Evolutionary conservation across 2,113 vertebrate species (phyloP), one percentile per base, ranked within the genome.

Genomic region (Noctilio leporinus): DNA sequence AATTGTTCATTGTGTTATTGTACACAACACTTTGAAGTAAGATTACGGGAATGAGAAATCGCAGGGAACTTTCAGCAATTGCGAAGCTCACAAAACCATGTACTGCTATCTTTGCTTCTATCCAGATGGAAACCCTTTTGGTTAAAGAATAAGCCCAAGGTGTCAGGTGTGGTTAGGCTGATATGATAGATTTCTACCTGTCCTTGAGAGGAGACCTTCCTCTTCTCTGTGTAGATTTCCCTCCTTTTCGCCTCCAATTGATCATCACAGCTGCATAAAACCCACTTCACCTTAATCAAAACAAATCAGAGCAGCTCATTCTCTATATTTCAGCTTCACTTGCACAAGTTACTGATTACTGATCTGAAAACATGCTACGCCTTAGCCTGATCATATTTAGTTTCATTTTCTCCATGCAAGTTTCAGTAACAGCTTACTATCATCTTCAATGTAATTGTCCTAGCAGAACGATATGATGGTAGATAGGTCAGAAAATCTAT

Each of bases 211-310:
- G 73, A 55, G 75, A 88, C 93, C 92, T 76, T 95, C 84, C 84
- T 89, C 62, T 38, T 7, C 30, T 96, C 55, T 53, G 53, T 82
- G 85, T 72, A 93, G 64, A 62, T 94, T 86, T 97, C 49, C 80
- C 53, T 88, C 80, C 90, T 88, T 97, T 96, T 97, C 96, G 64
- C 94, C 57, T 93, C 97, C 97, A 97, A 93, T 96, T 97, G 91
- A 95, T 97, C 97, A 55, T 95, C 97, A 96, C 51, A 92, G 72
- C 91, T 77, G 89, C 89, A 84, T 98, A 98, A 97, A 98, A 98
- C 84, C 95, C 97, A 97, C 85, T 94, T 98, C 93, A 95, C 95
- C 93, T 97, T 97, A 97, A 98, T 98, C 95, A 97, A 97, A 97
- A 69, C 4, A 91, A 97, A 59, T 94, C 83, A 94, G 96, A 96